phyloP scores from a whole-genome alignment of 92 coral and sea anemone genomes.

The Porites lobata region DNA sequence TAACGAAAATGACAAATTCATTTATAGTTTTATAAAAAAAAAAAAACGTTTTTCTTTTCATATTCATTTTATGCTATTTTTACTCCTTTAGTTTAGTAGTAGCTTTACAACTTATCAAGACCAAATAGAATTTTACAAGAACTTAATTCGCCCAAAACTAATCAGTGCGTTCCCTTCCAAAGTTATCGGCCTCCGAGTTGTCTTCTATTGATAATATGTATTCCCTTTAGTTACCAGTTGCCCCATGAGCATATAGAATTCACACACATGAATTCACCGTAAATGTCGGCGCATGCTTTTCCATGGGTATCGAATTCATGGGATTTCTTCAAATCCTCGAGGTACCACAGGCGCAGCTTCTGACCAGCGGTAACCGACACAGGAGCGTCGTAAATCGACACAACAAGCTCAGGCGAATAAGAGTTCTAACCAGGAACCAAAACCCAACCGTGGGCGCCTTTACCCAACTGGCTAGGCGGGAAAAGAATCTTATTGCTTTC shows the following conservation, averaged over 20 bases:
- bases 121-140: no score
- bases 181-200: no score
- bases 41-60: no score
- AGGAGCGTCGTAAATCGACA: background rate
- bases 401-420: background rate
- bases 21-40: no score
- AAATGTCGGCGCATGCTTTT: conserved; percentile 13
- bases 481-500: background rate
- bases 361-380: background rate
- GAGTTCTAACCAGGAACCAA: conserved; percentile 10
- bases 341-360: conserved; percentile 6
- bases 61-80: no score
- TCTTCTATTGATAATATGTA: no score
- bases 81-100: no score
- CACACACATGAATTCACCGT: background rate
- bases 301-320: background rate
- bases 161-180: no score
- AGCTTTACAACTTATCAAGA: no score
- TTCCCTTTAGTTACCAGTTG: no score
- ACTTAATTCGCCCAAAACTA: no score
- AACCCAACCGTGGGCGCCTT: background rate
- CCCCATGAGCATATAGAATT: background rate
- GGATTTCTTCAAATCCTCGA: background rate
- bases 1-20: no score
- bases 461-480: background rate